Evolutionary conservation across 2,797 vertebrate genomes (phyloP), one percentile per base, ranked within the genome.

Genomic region (Smutsia temminckii): DNA sequence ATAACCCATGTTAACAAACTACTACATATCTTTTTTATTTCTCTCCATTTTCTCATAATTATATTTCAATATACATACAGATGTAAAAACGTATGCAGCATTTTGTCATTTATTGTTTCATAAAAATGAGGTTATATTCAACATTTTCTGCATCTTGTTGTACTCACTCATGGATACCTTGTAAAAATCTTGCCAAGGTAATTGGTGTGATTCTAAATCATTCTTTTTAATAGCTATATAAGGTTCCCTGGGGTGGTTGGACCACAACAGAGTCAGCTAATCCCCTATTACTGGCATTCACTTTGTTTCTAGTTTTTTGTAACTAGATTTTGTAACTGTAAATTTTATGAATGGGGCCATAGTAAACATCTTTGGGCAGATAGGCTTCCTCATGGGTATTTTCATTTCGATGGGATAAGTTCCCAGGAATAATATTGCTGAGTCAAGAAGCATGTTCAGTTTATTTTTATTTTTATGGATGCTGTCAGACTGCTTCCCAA

Each of bases 381-480:
- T 12, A 59, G 18, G 27, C 8, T 91, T 51, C 68, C 72, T 91
- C 57, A 49, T 0, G 53, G 21, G 57, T 69, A 32, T 9, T 79
- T 85, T 85, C 40, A 81, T 92, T 85, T 83, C n/a, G 53, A 68
- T 92, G 69, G n/a, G 32, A 78, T 66, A 29, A 13, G 75, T 69
- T 95, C 81, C 34, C 83, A 84, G 8, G 3, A 81, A 78, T 46
- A 83, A 51, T 93, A 90, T 2, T 71, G 63, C 91, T 95, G 72
- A 95, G 88, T 96, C 88, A 91, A 95, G 74, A 37, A 51, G 3
- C 71, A 78, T 20, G 49, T 64, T 92, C 78, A 55, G 53, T 96
- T 85, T 95, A 78, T 89, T 93, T 95, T 94, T 81, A 89, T 93
- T 89, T 89, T 90, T 90, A 79, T 89, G 21, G 40, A 42, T 83